Evolutionary conservation across 1,140 invertebrate genomes (phyloP), one percentile per base, ranked within the genome.

Genomic region (Agrypnia vestita): DNA sequence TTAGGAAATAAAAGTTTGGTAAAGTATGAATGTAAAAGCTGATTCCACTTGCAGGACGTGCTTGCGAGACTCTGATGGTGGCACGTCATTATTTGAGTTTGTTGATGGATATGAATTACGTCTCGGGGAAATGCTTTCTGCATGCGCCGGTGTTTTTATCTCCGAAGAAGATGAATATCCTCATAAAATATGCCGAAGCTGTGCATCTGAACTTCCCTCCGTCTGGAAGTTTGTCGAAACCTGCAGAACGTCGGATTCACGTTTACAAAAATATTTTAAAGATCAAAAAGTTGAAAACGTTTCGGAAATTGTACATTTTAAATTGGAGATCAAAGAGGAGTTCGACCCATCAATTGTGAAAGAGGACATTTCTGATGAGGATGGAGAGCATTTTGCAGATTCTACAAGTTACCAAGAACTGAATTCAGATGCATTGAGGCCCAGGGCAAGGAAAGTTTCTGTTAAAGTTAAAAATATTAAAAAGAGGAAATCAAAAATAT

Each of bases 291-390:
- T 71, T 12, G 10, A 13, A 9, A 49, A 51, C 4, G 21, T 67
- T 67, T 67, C 35, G n/a, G 44, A 61, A 17, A 12, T 43, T 9
- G 17, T 46, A 15, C 56, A 72, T 9, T n/a, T 79, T 3, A 73
- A 74, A 79, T 17, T 62, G 12, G 78, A 79, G 43, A 62, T 79
- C 19, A 79, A 79, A 64, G 78, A 74, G 51, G 78, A 79, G 51
- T 62, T 17, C 10, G 44, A 79, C 17, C 19, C 47, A 11, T 1
- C 47, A 13, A 15, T 19, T 12, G 46, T 17, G 62, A 17, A 21
- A 25, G 43, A 71, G 1, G 25, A 35, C 6, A 35, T 35, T 12
- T 43, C 44, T 8, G 55, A 19, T 10, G 46, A 47, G 12, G 78
- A 79, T 51, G 56, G 19, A 17, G 44, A 72, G 17, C 19, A 78